phyloP scores from a whole-genome alignment of 2,113 vertebrate genomes.

The Pollimyrus isidori region DNA sequence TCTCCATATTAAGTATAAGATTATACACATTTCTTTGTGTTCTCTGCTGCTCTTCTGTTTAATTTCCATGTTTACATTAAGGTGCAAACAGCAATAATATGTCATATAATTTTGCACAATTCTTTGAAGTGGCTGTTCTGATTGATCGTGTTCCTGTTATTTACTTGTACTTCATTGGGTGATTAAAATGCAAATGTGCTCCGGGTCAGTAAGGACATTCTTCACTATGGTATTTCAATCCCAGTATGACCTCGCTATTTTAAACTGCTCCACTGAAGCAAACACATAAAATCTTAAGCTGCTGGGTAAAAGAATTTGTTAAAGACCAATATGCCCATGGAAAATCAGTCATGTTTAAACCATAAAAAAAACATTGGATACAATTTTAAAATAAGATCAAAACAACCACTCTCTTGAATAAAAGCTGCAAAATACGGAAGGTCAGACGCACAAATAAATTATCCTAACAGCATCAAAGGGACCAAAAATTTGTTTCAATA shows the following conservation, averaged over 20 bases:
- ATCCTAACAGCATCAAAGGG: background rate
- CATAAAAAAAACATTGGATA: background rate
- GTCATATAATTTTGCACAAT: background rate
- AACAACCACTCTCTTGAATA: background rate
- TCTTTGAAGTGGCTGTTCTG: background rate
- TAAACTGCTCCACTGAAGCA: background rate
- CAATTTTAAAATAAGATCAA: background rate
- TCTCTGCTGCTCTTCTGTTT: background rate
- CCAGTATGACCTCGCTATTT: background rate
- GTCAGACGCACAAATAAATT: background rate
- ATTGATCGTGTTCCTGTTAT: background rate
- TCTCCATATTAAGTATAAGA: background rate
- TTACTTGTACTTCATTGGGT: background rate
- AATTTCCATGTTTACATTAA: background rate
- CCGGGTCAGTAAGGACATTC: background rate
- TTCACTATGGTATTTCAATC: background rate
- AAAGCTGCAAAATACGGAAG: background rate
- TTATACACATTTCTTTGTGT: background rate
- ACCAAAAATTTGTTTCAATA: background rate
- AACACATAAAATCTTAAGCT: background rate
- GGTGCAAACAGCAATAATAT: background rate
- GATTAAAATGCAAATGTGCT: background rate
- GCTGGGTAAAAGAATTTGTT: background rate
- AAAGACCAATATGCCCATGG: background rate
- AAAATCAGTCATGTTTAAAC: background rate